Evolutionary conservation across 2,888 invertebrate genomes (phyloP).

Genomic region (Pteria penguin): DNA sequence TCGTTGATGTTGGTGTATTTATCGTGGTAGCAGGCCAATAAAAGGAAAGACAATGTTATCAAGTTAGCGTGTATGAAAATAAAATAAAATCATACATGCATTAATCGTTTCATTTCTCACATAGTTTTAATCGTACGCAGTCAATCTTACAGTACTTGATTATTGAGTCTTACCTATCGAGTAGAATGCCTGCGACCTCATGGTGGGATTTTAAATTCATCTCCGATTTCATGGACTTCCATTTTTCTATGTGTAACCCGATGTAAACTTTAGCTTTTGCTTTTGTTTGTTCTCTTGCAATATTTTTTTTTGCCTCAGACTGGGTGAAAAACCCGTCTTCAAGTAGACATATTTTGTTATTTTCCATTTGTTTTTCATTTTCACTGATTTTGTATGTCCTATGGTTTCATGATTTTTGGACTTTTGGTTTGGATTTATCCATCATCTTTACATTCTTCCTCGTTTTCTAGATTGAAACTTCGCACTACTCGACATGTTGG

Average conservation of each 20-base stretch:
- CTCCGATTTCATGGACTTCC: not conserved
- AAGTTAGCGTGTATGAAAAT: too few relatives aligned
- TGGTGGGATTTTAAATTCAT: not conserved
- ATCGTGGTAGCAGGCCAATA: too few relatives aligned
- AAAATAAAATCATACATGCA: too few relatives aligned
- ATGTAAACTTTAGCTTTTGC: not conserved
- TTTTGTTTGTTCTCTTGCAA: not conserved
- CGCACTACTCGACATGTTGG: not conserved
- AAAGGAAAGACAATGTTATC: too few relatives aligned
- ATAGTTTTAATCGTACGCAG: too few relatives aligned
- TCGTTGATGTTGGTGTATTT: too few relatives aligned
- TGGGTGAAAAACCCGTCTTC: not conserved
- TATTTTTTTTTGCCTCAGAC: not conserved
- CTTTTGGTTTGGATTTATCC: too few relatives aligned
- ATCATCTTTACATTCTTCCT: not conserved
- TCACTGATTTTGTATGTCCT: not conserved
- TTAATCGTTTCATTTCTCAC: too few relatives aligned
- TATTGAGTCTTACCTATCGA: conserved; percentile 2
- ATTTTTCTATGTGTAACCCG: not conserved
- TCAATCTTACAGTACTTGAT: too few relatives aligned
- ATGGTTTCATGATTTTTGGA: too few relatives aligned
- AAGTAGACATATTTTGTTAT: not conserved
- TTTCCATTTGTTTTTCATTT: not conserved
- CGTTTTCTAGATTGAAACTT: not conserved
- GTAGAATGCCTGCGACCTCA: not conserved